Evolutionary conservation across 2,113 vertebrate species (phyloP).

Genomic region (Macheiramphus alcinus): DNA sequence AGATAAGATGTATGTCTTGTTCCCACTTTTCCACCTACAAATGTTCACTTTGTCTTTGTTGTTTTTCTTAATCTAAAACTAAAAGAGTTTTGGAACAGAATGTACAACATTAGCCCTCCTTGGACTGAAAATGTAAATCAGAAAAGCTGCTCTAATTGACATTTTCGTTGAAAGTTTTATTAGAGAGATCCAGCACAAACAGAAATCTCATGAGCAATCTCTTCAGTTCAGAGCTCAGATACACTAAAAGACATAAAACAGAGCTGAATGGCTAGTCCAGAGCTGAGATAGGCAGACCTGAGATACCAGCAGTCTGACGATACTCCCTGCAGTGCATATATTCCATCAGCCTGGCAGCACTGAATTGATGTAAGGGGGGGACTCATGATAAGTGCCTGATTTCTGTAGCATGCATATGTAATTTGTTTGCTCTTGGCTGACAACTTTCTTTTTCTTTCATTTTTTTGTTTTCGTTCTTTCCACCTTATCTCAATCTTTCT

Average conservation of each 20-base stretch:
- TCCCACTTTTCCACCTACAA: not conserved
- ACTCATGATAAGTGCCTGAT: not conserved
- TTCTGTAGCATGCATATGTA: slow-evolving; percentile 12
- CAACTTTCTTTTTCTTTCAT: not conserved
- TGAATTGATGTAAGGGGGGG: not conserved
- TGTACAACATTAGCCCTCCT: not conserved
- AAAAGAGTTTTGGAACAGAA: not conserved
- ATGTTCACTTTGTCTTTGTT: not conserved
- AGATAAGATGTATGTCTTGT: not conserved
- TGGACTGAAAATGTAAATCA: not conserved
- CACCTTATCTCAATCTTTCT: slow-evolving; percentile 17
- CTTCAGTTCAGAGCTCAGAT: not conserved
- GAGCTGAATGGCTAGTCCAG: not conserved
- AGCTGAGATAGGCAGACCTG: not conserved
- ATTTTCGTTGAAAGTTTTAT: not conserved
- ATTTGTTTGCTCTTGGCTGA: slow-evolving; percentile 34
- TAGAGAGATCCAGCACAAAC: not conserved
- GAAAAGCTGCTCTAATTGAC: not conserved
- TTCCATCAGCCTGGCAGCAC: not conserved
- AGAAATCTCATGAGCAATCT: not conserved
- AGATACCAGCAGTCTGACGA: not conserved
- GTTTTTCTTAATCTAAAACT: not conserved
- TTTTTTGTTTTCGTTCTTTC: not conserved
- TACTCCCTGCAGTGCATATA: not conserved
- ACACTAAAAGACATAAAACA: not conserved